Base-by-base conservation (phyloP, 2,113 vertebrate species). In the Brachyhypopomus gauderio region DNA sequence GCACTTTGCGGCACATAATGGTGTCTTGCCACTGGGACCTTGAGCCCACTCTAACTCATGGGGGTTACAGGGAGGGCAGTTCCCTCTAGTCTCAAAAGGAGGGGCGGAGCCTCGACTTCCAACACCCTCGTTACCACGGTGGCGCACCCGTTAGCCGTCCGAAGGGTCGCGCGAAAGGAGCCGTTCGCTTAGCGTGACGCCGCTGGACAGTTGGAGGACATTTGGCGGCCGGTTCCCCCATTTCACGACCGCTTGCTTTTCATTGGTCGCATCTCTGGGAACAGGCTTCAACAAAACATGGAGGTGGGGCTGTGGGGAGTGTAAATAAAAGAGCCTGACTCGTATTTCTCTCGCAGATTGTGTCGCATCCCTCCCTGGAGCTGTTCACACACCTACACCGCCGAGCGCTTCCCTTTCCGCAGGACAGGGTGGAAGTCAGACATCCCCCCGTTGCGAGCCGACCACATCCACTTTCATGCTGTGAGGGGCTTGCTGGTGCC, bases 401-500 rank as follows among this genome's bases (percentile, higher is more conserved):
- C 25, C 38, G 55, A 45, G 87, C 82, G 82, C 66, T 30, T 87
- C 83, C 87, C 83, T 83, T 52, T 81, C 87, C 88, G 77, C 78
- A 67, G 79, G 87, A 90, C 78, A 75, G 58, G 59, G 75, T 85
- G 91, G 90, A 92, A 91, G 90, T 85, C 87, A 81, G 89, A 87
- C 64, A 77, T 89, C 30, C 30, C 87, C 77, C 86, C 79, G 60
- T 81, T 87, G 85, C 82, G 63, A 85, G 80, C 86, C 84, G 83
- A 81, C 71, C 70, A 81, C 86, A 88, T 89, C 77, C 58, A 71
- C 88, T 89, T 90, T 86, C 85, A 85, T 85, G 88, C 86, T 90
- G 41, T 71, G 78, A 78, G 56, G 36, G 16, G 66, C 66, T 72
- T 27, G 71, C 71, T 76, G 64, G 76, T 72, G 87, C 30, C 78